Evolutionary conservation across 2,113 vertebrate genomes (phyloP), one percentile per base, ranked within the genome.

Genomic region (Pseudolaguvia tuberculata): DNA sequence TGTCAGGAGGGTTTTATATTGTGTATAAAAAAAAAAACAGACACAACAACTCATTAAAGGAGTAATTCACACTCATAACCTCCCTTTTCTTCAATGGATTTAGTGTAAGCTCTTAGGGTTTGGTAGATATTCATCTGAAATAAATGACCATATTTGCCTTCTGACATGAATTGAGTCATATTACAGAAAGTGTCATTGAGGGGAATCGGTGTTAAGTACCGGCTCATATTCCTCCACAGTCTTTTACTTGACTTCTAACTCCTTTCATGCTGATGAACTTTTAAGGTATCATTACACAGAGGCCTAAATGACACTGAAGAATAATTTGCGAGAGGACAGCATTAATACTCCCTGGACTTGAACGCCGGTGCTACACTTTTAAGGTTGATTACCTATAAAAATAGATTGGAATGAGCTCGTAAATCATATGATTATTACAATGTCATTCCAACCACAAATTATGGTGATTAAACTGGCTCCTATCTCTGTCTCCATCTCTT

Each of bases 301-400:
- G 84, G 85, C 74, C 78, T 86, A 82, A 82, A 88, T 86, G 83
- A 84, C 68, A 74, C 81, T 73, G 68, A 61, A 78, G 83, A 80
- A 76, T 71, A 59, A 79, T 77, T 86, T 88, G 78, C 66, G 74
- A 78, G 78, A 84, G 84, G 81, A 83, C 70, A 5, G 75, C 84
- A 86, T 87, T 85, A 86, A 88, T 88, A 82, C 86, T 75, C 69
- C 71, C 69, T 80, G 81, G 84, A 84, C 85, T 82, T 81, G 73
- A 77, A 84, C 72, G 75, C 74, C 79, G 84, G 82, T 79, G 82
- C 83, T 89, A 85, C 82, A 80, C 79, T 81, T 86, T 85, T 87
- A 87, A 85, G 86, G 85, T 85, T 89, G 86, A 87, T 89, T 89
- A 86, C 83, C 80, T 86, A 80, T 86, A 86, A 84, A 88, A 90